A percentile compares a stretch with the other conserved stretches of the same genome.
Conservation (phyloP, 1,140 invertebrate species). For the Periplaneta americana region DNA sequence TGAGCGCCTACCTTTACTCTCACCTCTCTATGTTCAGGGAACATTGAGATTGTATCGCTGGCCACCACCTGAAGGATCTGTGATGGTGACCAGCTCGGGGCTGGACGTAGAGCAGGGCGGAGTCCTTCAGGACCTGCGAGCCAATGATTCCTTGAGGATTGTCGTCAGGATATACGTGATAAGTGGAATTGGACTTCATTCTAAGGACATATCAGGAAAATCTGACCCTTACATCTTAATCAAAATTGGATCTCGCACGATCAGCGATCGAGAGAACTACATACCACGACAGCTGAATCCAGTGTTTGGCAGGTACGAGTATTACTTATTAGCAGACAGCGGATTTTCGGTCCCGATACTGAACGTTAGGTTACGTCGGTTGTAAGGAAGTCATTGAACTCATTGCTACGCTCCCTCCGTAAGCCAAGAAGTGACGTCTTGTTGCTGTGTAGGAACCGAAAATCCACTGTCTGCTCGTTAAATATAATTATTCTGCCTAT, state of each 20-base stretch:
- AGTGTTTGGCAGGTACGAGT: conserved; percentile 68
- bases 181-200: conserved; percentile 60
- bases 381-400: too few relatives aligned
- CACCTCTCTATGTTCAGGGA: conserved; percentile 41
- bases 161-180: conserved; percentile 75
- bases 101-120: conserved; percentile 43
- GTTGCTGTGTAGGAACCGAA: too few relatives aligned
- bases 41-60: conserved; percentile 40
- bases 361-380: not conserved
- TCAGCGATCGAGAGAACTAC: conserved; percentile 64
- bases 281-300: conserved; percentile 78
- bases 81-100: conserved; percentile 32
- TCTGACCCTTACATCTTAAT: conserved; percentile 75
- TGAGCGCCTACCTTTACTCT: too few relatives aligned
- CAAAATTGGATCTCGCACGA: conserved; percentile 59
- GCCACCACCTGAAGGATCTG: conserved; percentile 33
- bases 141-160: conserved; percentile 60
- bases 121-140: conserved; percentile 55
- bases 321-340: not conserved
- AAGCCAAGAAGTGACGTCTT: not conserved
- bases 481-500: not conserved
- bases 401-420: too few relatives aligned
- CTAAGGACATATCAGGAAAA: conserved; percentile 65
- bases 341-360: too few relatives aligned
- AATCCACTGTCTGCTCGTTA: not conserved